Base-by-base conservation (phyloP, 2,113 vertebrate genomes). In the Poeciliopsis prolifica region DNA sequence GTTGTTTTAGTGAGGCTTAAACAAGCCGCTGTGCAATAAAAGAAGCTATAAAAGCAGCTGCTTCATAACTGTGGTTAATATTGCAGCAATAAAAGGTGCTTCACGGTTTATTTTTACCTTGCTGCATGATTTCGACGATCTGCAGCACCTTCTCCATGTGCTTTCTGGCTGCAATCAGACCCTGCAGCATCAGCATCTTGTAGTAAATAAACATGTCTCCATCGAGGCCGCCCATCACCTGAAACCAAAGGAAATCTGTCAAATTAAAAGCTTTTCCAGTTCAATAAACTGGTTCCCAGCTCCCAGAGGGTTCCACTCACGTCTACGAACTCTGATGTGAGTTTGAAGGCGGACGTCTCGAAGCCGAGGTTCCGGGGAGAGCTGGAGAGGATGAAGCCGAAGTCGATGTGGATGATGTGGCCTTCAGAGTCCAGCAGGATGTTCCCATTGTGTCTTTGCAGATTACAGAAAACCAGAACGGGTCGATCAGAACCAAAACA, bases 381-480 rank as follows among this genome's bases (percentile, higher is more conserved):
- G 80, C 96, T 97, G 92, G 97, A 98, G 5, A 99, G 95, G 92
- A 99, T 98, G 95, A 99, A 99, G 69, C 98, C 97, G 0, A 99
- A 99, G 81, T 99, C 98, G 3, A 99, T 99, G 96, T 99, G 98
- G 91, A 99, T 99, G 85, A 99, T 99, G 94, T 98, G 98, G 15
- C 98, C 98, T 0, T 97, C 96, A 0, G 97, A 94, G 0, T 99
- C 98, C 90, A 99, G 79, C 61, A 99, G 85, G 92, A 99, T 99
- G 93, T 99, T 99, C 29, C 98, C 97, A 0, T 99, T 99, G 94
- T 99, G 98, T 83, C 97, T 99, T 91, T 1, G 33, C 60, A 11
- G 31, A 28, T 17, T 7, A 58, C 42, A 68, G 26, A 42, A 1
- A 8, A 12, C 14, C 14, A 9, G 66, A 68, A 2, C 3, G 40